Evolutionary conservation across 2,797 vertebrate species (phyloP), one percentile per base, ranked within the genome.

Genomic region (Chaunax sp.): DNA sequence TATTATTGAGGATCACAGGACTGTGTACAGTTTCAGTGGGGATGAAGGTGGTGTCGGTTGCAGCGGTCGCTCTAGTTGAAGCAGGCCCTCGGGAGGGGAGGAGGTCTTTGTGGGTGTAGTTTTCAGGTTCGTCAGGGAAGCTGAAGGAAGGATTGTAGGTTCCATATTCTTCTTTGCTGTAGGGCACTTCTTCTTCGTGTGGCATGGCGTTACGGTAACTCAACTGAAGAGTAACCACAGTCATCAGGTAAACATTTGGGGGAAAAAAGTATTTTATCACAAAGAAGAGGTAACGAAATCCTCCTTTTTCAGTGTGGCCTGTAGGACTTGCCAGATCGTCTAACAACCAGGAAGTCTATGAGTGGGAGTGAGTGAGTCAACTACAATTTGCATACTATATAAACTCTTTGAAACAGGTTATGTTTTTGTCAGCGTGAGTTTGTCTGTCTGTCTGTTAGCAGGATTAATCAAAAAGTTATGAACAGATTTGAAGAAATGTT

Each of bases 131-230:
- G 44, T 89, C 87, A n/a, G 76, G 14, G 12, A 85, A 77, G 38
- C 54, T 87, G 72, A 91, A 93, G 56, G 84, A 81, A 9, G 90
- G 88, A 72, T 85, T 86, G 62, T 70, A 86, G 14, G 84, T 85
- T 28, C 91, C 90, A 43, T 86, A 91, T 11, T 91, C 91, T 47
- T 94, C 91, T 6, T 59, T 85, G 66, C 75, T 88, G 64, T 82
- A 82, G 25, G 81, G 72, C 5, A 77, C 41, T 16, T 93, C 91
- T 25, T 92, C 93, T 14, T 77, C 80, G 11, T 85, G 69, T 0
- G 86, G 58, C 72, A 84, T 72, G 0, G 81, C 37, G 54, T 70
- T 82, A 10, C 71, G 69, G 5, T 92, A 88, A 69, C 87, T 93
- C 60, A 85, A 79, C 94, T 95, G 74, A 45, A 25, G 54, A 75